Base-by-base conservation (phyloP, 2,113 vertebrate genomes). In the Pelodiscus sinensis region DNA sequence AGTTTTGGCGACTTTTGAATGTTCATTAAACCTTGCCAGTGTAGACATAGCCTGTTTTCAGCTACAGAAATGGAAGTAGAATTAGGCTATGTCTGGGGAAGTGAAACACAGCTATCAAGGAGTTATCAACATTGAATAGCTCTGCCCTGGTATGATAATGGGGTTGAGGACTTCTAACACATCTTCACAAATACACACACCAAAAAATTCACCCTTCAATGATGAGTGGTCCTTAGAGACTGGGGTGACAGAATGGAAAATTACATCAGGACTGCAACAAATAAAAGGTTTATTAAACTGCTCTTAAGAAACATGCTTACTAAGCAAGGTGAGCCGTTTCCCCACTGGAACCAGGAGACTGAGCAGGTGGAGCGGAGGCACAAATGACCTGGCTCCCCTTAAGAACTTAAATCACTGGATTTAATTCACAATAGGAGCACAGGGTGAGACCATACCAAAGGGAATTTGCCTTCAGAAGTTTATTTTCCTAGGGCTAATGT, bases 351-450 rank as follows among this genome's bases (percentile, higher is more conserved):
- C 71, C 56, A 56, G 22, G 1, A 1, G 3, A 51, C 93, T 14
- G 0, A 77, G 0, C 2, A 2, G 51, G 29, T 71, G 73, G 86
- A 90, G 57, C 1, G 55, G 38, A 2, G 7, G 4, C 56, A 86
- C 25, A 55, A 29, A 73, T 80, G 51, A 87, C 73, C 4, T 4
- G 12, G 0, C 7, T 84, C 50, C 7, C 24, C 24, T 77, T 68
- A n/a, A 68, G 16, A 2, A 16, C 65, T 18, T 50, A 13, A 50
- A 27, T 22, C 50, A 77, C 65, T 8, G 10, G 8, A 44, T 44
- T 44, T 35, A 31, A 35, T 71, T 35, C n/a, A 35, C 31, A 35
- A n/a, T 18, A 71, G 65, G 16, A 31, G n/a, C n/a, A 71, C 18
- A 71, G n/a, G n/a, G n/a, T 71, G 65, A 35, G 65, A 35, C n/a